Conservation (phyloP, 2,888 invertebrate species). For the Schizotus pectinicornis region DNA sequence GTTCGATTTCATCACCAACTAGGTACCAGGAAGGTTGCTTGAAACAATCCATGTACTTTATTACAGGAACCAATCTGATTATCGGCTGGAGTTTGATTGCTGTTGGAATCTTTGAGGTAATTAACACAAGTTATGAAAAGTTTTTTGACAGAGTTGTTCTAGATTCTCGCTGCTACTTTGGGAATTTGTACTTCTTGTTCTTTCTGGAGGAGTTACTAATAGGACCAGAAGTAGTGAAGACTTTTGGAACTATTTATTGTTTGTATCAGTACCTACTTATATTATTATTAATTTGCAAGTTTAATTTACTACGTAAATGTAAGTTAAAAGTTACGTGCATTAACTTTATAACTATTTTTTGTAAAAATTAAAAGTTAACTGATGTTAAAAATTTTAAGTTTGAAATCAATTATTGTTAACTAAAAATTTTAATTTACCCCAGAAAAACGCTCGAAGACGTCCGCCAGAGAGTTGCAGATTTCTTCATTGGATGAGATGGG, state of each 20-base stretch:
- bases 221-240: too few species aligned
- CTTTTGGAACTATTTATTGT: too few species aligned
- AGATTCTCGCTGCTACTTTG: slow-evolving; percentile 16
- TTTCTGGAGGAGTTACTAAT: slow-evolving; percentile 6
- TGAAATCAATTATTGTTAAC: too few species aligned
- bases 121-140: neutral
- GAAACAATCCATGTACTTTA: slow-evolving; percentile 16
- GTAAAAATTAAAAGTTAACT: too few species aligned
- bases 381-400: too few species aligned
- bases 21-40: slow-evolving; percentile 25
- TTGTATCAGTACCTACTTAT: too few species aligned
- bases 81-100: slow-evolving; percentile 32
- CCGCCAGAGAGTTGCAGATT: slow-evolving; percentile 13
- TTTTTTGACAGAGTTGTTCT: neutral
- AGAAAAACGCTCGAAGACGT: slow-evolving; percentile 8
- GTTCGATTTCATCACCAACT: slow-evolving; percentile 4
- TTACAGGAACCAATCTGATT: slow-evolving; percentile 28
- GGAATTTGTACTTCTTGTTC: slow-evolving; percentile 4
- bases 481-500: too few species aligned
- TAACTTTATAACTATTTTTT: too few species aligned
- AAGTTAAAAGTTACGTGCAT: too few species aligned
- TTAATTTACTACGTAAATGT: too few species aligned
- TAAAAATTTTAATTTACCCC: too few species aligned
- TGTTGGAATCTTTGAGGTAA: slow-evolving; percentile 33
- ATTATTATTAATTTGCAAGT: too few species aligned